Evolutionary conservation across 2,113 vertebrate genomes (phyloP).

Genomic region (Sprattus sprattus): DNA sequence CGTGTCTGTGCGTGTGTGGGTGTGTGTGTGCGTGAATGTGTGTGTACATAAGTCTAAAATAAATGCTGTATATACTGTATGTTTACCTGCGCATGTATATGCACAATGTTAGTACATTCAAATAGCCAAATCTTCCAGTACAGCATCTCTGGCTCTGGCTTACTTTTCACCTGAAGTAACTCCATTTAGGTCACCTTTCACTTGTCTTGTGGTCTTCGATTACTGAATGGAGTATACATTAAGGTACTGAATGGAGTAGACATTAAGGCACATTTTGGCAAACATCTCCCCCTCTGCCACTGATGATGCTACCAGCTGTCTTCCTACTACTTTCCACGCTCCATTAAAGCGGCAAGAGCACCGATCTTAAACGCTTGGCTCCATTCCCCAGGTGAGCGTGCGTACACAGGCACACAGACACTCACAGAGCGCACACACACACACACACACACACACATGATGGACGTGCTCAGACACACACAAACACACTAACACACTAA

Average conservation of each 20-base stretch:
- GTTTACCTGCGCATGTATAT: not conserved
- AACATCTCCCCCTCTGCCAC: not conserved
- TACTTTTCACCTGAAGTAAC: not conserved
- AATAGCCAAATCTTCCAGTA: not conserved
- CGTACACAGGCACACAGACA: slow-evolving; percentile 23
- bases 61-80: too few relatives aligned
- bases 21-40: not conserved
- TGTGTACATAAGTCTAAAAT: too few relatives aligned
- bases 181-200: slow-evolving; percentile 10
- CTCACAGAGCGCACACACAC: slow-evolving; percentile 12
- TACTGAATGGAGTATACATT: slow-evolving; percentile 9
- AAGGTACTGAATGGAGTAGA: not conserved
- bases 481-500: not conserved
- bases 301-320: slow-evolving; percentile 26
- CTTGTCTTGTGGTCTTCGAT: not conserved
- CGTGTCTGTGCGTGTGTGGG: not conserved
- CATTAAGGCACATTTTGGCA: slow-evolving; percentile 6
- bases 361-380: not conserved
- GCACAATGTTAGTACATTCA: not conserved
- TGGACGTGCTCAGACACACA: not conserved
- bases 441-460: not conserved
- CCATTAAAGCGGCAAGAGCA: not conserved
- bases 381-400: not conserved
- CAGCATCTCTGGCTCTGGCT: not conserved
- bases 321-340: not conserved